Percentiles rank a stretch among this genome's conserved stretches.
These are phyloP conservation scores for Palaemon carinicauda DNA, from an alignment of 1,140 invertebrate species.

Conservation along the genomic window DNA sequence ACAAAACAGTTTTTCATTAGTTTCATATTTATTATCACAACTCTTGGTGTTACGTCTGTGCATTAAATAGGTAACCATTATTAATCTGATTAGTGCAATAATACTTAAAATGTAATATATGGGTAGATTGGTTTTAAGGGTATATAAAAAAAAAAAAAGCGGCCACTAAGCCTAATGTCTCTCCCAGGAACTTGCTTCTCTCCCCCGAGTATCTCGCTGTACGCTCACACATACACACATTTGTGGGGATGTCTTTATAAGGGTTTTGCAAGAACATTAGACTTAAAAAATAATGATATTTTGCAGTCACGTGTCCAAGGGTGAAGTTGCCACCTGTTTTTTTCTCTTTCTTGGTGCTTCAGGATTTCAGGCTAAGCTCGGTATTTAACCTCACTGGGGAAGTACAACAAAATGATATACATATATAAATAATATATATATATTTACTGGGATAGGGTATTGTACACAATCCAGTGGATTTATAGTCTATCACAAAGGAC, in stretches of 20 bases:
- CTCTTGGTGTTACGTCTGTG: no score
- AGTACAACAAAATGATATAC: conserved; percentile 49
- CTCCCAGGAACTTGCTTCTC: conserved; percentile 7
- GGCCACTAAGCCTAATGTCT: no score
- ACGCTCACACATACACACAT: conserved; percentile 32
- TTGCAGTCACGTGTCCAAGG: conserved; percentile 36
- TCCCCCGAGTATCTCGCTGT: neutral
- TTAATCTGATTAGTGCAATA: no score
- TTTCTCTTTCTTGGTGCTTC: conserved; percentile 47
- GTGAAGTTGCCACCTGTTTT: conserved; percentile 36
- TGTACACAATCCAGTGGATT: conserved; percentile 43
- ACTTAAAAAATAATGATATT: conserved; percentile 16
- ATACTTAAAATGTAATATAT: no score
- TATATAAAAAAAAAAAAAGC: no score
- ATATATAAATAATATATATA: no score
- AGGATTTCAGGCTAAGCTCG: conserved; percentile 55
- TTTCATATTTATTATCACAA: no score
- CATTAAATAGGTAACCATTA: no score
- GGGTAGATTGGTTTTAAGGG: no score
- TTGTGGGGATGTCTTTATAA: conserved; percentile 48
- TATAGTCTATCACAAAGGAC: conserved; percentile 25
- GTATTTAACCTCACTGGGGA: conserved; percentile 55
- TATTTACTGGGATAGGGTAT: conserved; percentile 2
- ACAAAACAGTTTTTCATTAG: no score
- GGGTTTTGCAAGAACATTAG: conserved; percentile 53